A percentile compares a stretch with the other conserved stretches of the same genome.
Evolutionary conservation across 2,888 invertebrate genomes (phyloP).

Genomic region (Leptopterna dolabrata): DNA sequence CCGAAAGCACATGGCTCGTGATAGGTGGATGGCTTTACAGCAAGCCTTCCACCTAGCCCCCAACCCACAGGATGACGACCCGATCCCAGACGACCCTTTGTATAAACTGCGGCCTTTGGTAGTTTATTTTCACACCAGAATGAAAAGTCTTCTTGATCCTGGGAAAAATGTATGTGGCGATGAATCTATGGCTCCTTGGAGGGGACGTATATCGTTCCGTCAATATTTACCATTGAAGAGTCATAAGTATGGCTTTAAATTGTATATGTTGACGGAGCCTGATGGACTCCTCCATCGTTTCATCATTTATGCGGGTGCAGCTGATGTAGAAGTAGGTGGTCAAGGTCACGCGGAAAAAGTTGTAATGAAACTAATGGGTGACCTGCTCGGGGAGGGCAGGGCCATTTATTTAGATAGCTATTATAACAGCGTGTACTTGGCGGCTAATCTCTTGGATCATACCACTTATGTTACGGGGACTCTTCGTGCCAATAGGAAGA

Average conservation of each 20-base stretch:
- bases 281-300: constrained; percentile 64
- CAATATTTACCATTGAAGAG: constrained; percentile 65
- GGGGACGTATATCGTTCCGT: constrained; percentile 64
- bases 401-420: constrained; percentile 45
- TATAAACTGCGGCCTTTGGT: constrained; percentile 65
- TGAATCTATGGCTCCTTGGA: constrained; percentile 65
- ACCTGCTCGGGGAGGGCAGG: constrained; percentile 40
- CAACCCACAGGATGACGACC: not conserved
- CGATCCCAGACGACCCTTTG: not conserved
- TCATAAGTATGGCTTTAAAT: constrained; percentile 66
- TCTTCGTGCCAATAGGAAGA: constrained; percentile 21
- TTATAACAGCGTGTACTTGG: constrained; percentile 45
- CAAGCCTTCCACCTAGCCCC: not conserved
- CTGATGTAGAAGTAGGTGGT: constrained; percentile 58
- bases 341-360: not conserved
- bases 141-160: constrained; percentile 64
- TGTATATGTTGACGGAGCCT: constrained; percentile 65
- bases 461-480: constrained; percentile 46
- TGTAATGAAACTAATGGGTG: constrained; percentile 15
- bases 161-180: constrained; percentile 64
- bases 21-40: not conserved
- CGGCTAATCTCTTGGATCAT: not conserved
- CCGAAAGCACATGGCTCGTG: not conserved
- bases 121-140: constrained; percentile 65
- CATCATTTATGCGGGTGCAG: constrained; percentile 62